Evolutionary conservation across 2,113 vertebrate species (phyloP), one percentile per base, ranked within the genome.

Genomic region (Seriola dumerili): DNA sequence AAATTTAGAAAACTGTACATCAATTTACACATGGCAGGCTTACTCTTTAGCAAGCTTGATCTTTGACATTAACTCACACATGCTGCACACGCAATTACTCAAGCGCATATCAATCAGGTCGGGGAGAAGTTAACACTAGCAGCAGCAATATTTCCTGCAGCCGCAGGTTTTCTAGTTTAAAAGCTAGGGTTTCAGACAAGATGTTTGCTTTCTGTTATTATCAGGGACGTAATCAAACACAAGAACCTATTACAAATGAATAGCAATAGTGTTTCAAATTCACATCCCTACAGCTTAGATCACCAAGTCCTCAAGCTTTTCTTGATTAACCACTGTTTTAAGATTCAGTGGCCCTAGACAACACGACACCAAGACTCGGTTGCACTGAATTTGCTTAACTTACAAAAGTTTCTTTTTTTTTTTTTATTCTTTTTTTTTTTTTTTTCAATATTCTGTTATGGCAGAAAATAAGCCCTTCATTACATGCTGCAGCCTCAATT

Each of bases 1-100:
- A 80, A 85, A 46, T 63, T 87, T 83, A 85, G 62, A 84, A 91
- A 94, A 92, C 86, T 88, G 76, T 93, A 92, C 91, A 93, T 82
- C 61, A 83, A 85, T 89, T 92, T 91, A 91, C 85, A 91, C 86
- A 88, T 80, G 84, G 75, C 81, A 84, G 86, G 89, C 87, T 86
- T 13, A 84, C 84, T 84, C 73, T 77, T 77, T 23, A 76, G 81
- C 78, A 78, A 89, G 85, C 84, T 70, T 72, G 17, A 89, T 91
- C 81, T 73, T 71, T 64, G 46, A 89, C 79, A 75, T 61, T 19
- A 69, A 78, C 76, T 80, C 90, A 78, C 72, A 85, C 88, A 91
- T 69, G 48, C 77, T 64, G 46, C 61, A 80, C 73, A 89, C 80
- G 14, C 52, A 81, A 70, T 59, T 46, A 81, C 81, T 87, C 87